Percentiles rank a stretch among this genome's conserved stretches.
Evolutionary conservation across 53 echinoderm and acorn worm species (phyloP).

Genomic region (Arbacia lixula): DNA sequence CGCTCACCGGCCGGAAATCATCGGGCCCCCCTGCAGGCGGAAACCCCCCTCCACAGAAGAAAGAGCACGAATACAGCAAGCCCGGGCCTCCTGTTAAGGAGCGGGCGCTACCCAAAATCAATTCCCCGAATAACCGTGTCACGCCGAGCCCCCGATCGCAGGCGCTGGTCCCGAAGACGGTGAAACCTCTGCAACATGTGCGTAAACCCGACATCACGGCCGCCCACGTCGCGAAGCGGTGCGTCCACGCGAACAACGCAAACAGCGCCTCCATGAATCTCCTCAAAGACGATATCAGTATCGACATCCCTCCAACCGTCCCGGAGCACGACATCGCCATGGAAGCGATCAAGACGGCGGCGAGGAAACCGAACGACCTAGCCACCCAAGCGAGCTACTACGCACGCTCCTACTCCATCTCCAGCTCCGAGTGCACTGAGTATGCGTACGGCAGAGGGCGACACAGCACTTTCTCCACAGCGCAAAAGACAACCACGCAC

Average conservation of each 20-base stretch:
- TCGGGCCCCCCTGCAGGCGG: no score
- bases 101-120: slow-evolving; percentile 23
- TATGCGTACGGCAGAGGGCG: slow-evolving; percentile 17
- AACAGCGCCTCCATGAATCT: slow-evolving; percentile 2
- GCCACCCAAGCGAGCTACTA: slow-evolving; percentile 51
- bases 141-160: slow-evolving; percentile 11
- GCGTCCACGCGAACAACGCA: slow-evolving; percentile 55
- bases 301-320: slow-evolving; percentile 45
- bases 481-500: slow-evolving; percentile 61
- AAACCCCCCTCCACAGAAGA: background rate
- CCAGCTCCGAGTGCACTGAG: slow-evolving; percentile 44
- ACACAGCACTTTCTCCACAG: slow-evolving; percentile 5
- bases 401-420: slow-evolving; percentile 61
- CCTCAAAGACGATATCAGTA: slow-evolving; percentile 15
- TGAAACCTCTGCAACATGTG: slow-evolving; percentile 8
- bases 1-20: background rate
- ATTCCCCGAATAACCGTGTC: slow-evolving; percentile 42
- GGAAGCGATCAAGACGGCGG: slow-evolving; percentile 42
- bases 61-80: slow-evolving; percentile 46
- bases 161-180: slow-evolving; percentile 3
- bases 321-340: slow-evolving; percentile 59
- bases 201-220: slow-evolving; percentile 31
- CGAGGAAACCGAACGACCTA: slow-evolving; percentile 31
- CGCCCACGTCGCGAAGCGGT: slow-evolving; percentile 9
- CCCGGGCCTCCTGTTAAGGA: slow-evolving; percentile 45